phyloP scores from a whole-genome alignment of 2,797 vertebrate species.

The Danionella dracula region DNA sequence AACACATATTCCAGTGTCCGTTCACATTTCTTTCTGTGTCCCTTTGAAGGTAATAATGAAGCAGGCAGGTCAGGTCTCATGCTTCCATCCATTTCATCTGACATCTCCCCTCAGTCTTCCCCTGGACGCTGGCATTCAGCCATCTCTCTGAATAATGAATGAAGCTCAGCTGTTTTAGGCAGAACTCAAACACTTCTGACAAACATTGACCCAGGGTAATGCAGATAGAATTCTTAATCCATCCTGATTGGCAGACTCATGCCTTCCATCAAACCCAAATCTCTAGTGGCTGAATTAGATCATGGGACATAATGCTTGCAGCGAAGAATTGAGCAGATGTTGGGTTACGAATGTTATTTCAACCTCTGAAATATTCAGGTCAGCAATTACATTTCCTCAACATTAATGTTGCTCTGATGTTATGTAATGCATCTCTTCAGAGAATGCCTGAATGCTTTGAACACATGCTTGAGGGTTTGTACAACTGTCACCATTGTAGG shows the following conservation, averaged over 20 bases:
- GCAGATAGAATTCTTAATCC: constrained; percentile 40
- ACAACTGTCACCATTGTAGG: too few relatives aligned
- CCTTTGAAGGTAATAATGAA: constrained; percentile 33
- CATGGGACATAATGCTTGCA: neutral
- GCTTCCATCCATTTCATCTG: constrained; percentile 46
- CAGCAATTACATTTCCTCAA: neutral
- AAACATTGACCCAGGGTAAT: constrained; percentile 48
- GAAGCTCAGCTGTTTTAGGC: constrained; percentile 47
- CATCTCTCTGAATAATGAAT: constrained; percentile 44
- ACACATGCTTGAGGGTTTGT: neutral
- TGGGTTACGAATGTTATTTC: neutral
- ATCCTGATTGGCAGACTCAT: constrained; percentile 32
- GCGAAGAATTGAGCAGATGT: neutral
- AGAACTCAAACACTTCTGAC: constrained; percentile 46
- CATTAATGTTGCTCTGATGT: neutral
- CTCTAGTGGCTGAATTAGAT: neutral
- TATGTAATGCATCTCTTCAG: neutral
- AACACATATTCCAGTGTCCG: constrained; percentile 22
- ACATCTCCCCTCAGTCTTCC: constrained; percentile 31
- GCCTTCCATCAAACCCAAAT: constrained; percentile 24
- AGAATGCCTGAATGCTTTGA: neutral
- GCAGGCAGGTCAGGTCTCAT: constrained; percentile 41
- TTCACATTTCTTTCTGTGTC: constrained; percentile 31
- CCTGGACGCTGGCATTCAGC: constrained; percentile 36
- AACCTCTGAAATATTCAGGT: neutral